Evolutionary conservation across 2,797 vertebrate species (phyloP), one percentile per base, ranked within the genome.

Genomic region (Coregonus sp.): DNA sequence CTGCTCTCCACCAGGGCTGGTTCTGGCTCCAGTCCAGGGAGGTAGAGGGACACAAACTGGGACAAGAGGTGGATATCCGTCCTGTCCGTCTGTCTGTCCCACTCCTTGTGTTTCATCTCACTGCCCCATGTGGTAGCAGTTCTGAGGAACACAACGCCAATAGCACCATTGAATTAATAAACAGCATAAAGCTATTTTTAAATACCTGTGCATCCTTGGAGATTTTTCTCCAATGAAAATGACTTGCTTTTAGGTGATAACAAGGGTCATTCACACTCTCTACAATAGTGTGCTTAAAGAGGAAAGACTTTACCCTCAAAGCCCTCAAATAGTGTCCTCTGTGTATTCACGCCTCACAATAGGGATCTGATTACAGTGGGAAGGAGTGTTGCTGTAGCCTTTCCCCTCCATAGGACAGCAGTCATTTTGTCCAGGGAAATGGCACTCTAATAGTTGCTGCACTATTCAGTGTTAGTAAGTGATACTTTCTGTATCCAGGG

Each of bases 121-220:
- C 88, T 92, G 84, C 40, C 93, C 95, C 0, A 94, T 84, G 90
- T 96, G 95, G 90, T 92, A 94, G 85, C 92, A 94, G 83, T 96
- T 73, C 95, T 97, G 88, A 89, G 9, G 66, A 40, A 51, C 18
- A 20, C 47, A 7, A 37, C 7, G 5, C 16, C n/a, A 18, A 37
- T 15, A n/a, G 18, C 50, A 69, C 4, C 6, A 59, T 7, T 20
- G n/a, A 73, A 52, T 67, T 16, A 6, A 31, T 37, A 67, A 5
- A 29, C 29, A 12, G 40, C 25, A 66, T 33, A 5, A 4, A 35
- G 65, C 65, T 35, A 16, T 9, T 67, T 9, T 29, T 15, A 47
- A 67, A 35, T 67, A 47, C 50, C 4, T 15, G 47, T 72, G 50
- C 51, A 54, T 29, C 65, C 20, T 20, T 71, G 2, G 4, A n/a